Evolutionary conservation across 2,797 vertebrate genomes (phyloP), one percentile per base, ranked within the genome.

Genomic region (Enteromius trimaculatus): DNA sequence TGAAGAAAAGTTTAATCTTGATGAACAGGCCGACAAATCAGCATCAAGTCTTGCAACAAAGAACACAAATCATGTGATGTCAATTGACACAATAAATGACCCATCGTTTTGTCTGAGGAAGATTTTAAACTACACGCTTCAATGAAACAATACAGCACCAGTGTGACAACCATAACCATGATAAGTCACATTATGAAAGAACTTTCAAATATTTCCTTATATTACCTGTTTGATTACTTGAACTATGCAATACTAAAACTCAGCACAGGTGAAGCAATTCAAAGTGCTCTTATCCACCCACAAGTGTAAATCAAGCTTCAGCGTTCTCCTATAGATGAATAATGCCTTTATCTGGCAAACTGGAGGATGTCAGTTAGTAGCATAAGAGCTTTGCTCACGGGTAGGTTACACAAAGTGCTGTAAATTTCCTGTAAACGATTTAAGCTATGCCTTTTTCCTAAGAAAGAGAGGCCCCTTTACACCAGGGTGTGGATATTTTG

Each of bases 401-500:
- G 71, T 31, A 75, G 74, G 23, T 65, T 21, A 31, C 31, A 39
- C 21, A 1, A 60, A 42, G 21, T 39, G 13, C 55, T 74, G 62
- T 75, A 82, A 55, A 68, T 31, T 64, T 80, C 64, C 78, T 76
- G 14, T 76, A 39, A 80, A 37, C 9, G 47, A 62, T 44, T 44
- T 75, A 47, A 75, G 60, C 58, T 47, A 31, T 78, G 82, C 51
- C 71, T 68, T 77, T 84, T 19, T 49, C 29, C 42, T 77, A 47
- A 55, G 44, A 76, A 65, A 81, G 26, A 65, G 81, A 26, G 51
- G 60, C 76, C 80, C 34, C 14, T 49, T 62, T 65, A 26, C 29
- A 64, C 65, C 39, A 85, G 29, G 29, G 80, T 87, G 86, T 70
- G 88, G 87, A 88, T 79, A 55, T 86, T 86, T 88, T 84, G 87